These are phyloP conservation scores for Delia radicum DNA, from an alignment of 1,140 invertebrate species.

Conservation along the genomic window DNA sequence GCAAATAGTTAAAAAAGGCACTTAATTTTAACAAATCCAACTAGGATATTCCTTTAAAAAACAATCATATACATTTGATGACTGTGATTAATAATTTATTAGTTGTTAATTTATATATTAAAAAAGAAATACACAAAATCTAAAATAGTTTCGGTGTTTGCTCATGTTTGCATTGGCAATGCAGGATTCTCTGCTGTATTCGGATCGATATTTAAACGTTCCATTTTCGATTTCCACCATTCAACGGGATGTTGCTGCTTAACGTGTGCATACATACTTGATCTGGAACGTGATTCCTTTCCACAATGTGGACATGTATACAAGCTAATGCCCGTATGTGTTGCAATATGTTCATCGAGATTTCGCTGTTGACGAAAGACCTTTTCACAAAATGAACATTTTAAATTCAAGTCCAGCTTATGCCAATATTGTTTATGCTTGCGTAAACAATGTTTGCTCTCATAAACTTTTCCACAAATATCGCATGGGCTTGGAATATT, in stretches of 20 bases:
- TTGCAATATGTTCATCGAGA: slow-evolving; percentile 50
- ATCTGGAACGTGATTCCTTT: slow-evolving; percentile 48
- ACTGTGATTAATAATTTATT: too few relatives aligned
- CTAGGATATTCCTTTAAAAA: too few relatives aligned
- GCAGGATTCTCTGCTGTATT: slow-evolving; percentile 34
- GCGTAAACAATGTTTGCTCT: slow-evolving; percentile 14
- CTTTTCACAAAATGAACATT: slow-evolving; percentile 46
- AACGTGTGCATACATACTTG: slow-evolving; percentile 54
- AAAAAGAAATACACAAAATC: too few relatives aligned
- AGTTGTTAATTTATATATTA: too few relatives aligned
- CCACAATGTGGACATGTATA: slow-evolving; percentile 54
- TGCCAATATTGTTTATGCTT: slow-evolving; percentile 6
- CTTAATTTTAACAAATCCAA: too few relatives aligned
- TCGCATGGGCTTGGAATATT: slow-evolving; percentile 39
- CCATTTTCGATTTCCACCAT: slow-evolving; percentile 47
- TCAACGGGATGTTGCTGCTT: slow-evolving; percentile 49
- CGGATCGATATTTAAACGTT: slow-evolving; percentile 46
- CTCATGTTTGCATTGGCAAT: too few relatives aligned
- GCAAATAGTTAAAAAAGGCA: too few relatives aligned
- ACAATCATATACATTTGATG: too few relatives aligned
- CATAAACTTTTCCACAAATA: slow-evolving; percentile 41
- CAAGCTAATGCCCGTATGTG: slow-evolving; percentile 52
- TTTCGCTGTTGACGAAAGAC: slow-evolving; percentile 44
- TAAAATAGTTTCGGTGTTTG: too few relatives aligned
- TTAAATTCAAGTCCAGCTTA: slow-evolving; percentile 34